Evolutionary conservation across 92 coral and sea anemone species (phyloP).

Genomic region (Metridium senile): DNA sequence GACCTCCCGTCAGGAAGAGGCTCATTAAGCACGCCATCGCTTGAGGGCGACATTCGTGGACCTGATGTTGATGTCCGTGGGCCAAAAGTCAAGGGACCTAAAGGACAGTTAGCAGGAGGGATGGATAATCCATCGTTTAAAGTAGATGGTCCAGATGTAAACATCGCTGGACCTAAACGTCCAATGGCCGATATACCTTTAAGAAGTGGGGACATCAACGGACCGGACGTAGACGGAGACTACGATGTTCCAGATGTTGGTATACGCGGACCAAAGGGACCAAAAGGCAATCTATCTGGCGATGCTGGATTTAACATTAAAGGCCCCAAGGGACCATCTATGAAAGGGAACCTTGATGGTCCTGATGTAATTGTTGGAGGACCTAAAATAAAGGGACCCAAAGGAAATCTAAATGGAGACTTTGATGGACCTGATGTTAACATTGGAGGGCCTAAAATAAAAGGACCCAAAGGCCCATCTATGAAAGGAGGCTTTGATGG

Average conservation of each 20-base stretch:
- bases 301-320: no score
- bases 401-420: conserved; percentile 15
- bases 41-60: conserved; percentile 4
- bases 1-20: no score
- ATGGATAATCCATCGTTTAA: conserved; percentile 22
- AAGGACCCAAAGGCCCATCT: conserved; percentile 9
- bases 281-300: no score
- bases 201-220: conserved; percentile 19
- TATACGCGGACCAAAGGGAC: no score
- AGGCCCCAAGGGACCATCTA: no score
- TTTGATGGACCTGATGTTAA: no score
- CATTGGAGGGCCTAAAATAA: neutral
- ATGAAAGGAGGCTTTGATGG: conserved; percentile 15
- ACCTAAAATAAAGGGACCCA: no score
- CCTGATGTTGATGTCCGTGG: conserved; percentile 21
- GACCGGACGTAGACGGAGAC: no score
- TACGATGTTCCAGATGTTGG: no score
- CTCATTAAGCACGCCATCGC: neutral
- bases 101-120: neutral
- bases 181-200: conserved; percentile 17
- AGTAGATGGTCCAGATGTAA: conserved; percentile 18
- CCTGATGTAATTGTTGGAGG: no score
- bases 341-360: no score
- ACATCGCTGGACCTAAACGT: conserved; percentile 17
- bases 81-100: conserved; percentile 5